Base-by-base conservation (phyloP, 2,113 vertebrate species). In the Athene noctua region DNA sequence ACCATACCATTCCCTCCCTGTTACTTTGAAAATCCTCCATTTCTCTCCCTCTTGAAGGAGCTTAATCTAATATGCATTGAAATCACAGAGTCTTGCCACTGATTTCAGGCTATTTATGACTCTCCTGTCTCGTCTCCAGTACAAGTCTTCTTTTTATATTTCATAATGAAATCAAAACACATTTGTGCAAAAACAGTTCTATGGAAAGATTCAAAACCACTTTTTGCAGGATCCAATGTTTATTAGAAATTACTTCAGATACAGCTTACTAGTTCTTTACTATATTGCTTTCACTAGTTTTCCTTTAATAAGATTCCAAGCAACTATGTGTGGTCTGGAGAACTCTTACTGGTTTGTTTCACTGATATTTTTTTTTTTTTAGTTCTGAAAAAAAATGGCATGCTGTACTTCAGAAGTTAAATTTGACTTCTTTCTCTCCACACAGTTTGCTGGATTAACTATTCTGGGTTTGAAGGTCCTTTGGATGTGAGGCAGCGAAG, bases 381-480 rank as follows among this genome's bases (percentile, higher is more conserved):
- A 9, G 1, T 42, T 40, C 5, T n/a, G 10, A 65, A 42, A 85
- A 55, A 59, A 29, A 20, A 0, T 2, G 4, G 4, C 4, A 65
- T n/a, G 75, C 63, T 8, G 0, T 61, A 52, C 21, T 81, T 86
- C 26, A 66, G 14, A 79, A 88, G 22, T 62, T 66, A 63, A 51
- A 67, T 59, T n/a, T 36, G 42, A 86, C 8, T 65, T 66, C 5
- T 74, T 79, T 71, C 36, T 80, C 26, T 51, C 13, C 29, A 26
- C 29, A 34, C 5, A 29, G 4, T 26, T 65, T 85, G 6, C 34
- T 86, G 16, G 10, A 14, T 80, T 73, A 66, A n/a, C 49, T 70
- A 20, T 63, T 30, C 9, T 80, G 34, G 38, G 6, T 77, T 66
- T 61, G 54, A 77, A 93, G 27, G 23, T 17, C 15, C 3, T 65